Evolutionary conservation across 2,888 invertebrate species (phyloP).

Genomic region (Yponomeuta evonymella): DNA sequence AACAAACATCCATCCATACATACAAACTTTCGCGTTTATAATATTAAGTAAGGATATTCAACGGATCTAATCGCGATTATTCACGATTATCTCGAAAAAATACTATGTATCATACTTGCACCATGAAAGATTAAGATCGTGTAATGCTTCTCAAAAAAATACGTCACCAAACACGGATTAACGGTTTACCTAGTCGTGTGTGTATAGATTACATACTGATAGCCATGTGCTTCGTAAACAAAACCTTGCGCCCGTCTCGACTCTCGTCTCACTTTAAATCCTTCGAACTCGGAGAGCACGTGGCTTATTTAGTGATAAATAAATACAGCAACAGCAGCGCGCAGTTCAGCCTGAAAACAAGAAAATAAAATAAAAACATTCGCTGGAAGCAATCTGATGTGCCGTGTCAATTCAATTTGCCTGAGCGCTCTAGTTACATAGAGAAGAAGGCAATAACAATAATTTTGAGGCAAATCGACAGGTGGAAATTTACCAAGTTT

Average conservation of each 20-base stretch:
- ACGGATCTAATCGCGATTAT: no score
- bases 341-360: constrained; percentile 19
- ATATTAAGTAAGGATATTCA: no score
- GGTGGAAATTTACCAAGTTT: constrained; percentile 20
- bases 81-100: no score
- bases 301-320: background rate
- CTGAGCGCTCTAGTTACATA: background rate
- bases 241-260: background rate
- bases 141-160: constrained; percentile 33
- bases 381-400: background rate
- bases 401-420: background rate
- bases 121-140: constrained; percentile 31
- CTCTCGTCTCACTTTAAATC: background rate
- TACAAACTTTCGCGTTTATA: no score
- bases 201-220: constrained; percentile 14
- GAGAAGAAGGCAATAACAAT: constrained; percentile 49
- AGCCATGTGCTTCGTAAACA: constrained; percentile 1
- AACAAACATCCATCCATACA: no score
- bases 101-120: background rate
- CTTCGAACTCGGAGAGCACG: background rate
- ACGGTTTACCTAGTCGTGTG: constrained; percentile 44
- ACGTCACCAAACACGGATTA: constrained; percentile 39
- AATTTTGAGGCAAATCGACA: constrained; percentile 49
- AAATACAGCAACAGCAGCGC: background rate
- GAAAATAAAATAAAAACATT: constrained; percentile 39